A percentile compares a stretch with the other conserved stretches of the same genome.
These are phyloP conservation scores for Tryphoninae sp. DNA, from an alignment of 2,888 invertebrate species.

Conservation along the genomic window DNA sequence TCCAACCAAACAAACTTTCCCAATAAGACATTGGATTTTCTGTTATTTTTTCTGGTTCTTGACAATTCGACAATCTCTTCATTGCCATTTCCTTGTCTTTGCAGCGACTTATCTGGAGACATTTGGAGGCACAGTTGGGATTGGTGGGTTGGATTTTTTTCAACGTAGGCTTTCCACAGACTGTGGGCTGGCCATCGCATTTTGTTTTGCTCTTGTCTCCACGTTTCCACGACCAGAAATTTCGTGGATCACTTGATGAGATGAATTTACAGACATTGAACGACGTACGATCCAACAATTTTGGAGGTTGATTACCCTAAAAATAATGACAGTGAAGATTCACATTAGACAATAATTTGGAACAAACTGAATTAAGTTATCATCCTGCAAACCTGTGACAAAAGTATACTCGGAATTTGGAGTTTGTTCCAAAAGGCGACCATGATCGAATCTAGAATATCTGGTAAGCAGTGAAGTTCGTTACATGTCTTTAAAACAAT, in stretches of 20 bases:
- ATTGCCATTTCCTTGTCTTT: constrained; percentile 36
- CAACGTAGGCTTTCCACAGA: constrained; percentile 46
- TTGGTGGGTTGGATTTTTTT: constrained; percentile 47
- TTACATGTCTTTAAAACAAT: constrained; percentile 44
- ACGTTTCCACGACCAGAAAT: constrained; percentile 55
- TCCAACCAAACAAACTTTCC: constrained; percentile 43
- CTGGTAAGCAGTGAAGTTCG: constrained; percentile 37
- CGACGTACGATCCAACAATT: constrained; percentile 27
- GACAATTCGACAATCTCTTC: constrained; percentile 53
- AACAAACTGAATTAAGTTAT: no score
- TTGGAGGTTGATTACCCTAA: constrained; percentile 19
- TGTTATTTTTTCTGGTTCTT: constrained; percentile 28
- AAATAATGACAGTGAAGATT: neutral
- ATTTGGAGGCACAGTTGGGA: constrained; percentile 56
- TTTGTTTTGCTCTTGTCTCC: constrained; percentile 38
- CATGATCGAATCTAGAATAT: constrained; percentile 61
- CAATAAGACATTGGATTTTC: constrained; percentile 50
- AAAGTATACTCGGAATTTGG: constrained; percentile 67
- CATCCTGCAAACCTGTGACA: constrained; percentile 41
- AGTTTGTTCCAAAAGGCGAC: constrained; percentile 62
- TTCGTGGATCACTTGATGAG: constrained; percentile 37
- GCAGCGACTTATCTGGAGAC: constrained; percentile 43
- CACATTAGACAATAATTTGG: neutral
- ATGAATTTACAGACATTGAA: neutral
- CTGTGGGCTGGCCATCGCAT: constrained; percentile 9